These are phyloP conservation scores for Eristalis intricaria DNA, from an alignment of 2,888 invertebrate genomes.

Conservation along the genomic window DNA sequence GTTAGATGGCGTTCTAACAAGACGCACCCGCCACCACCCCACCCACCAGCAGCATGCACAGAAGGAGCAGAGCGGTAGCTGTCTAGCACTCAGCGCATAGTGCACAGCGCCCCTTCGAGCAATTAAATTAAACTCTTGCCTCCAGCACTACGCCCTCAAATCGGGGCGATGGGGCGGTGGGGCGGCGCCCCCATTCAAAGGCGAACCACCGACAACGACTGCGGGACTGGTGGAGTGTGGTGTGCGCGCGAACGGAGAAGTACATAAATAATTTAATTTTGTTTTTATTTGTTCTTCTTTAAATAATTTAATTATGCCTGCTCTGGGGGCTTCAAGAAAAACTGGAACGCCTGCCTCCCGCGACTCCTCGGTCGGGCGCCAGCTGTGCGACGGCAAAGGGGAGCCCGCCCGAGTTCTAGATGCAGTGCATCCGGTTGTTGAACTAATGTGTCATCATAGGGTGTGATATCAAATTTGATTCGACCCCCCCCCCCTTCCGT, in stretches of 20 bases:
- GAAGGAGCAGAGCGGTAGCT: background rate
- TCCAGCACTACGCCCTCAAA: background rate
- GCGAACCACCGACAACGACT: background rate
- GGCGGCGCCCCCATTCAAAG: background rate
- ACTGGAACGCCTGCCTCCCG: conserved; percentile 8
- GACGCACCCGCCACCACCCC: conserved; percentile 20
- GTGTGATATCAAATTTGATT: conserved; percentile 63
- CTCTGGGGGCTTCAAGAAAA: conserved; percentile 43
- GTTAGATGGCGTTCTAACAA: conserved; percentile 15
- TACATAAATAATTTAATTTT: conserved; percentile 70
- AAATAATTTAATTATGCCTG: conserved; percentile 69
- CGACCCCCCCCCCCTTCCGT: background rate
- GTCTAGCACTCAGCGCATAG: background rate
- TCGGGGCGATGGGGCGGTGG: background rate
- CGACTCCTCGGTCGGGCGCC: background rate
- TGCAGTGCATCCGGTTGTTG: conserved; percentile 67
- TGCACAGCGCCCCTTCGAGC: conserved; percentile 44
- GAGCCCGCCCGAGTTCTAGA: conserved; percentile 12
- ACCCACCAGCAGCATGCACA: background rate
- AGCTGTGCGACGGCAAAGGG: background rate
- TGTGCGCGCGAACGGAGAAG: conserved; percentile 8
- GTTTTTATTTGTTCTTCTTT: conserved; percentile 69
- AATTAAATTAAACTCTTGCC: conserved; percentile 55
- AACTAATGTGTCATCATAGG: conserved; percentile 60
- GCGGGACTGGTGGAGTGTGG: background rate